phyloP scores from a whole-genome alignment of 2,113 vertebrate genomes.

The Aphyosemion australe region DNA sequence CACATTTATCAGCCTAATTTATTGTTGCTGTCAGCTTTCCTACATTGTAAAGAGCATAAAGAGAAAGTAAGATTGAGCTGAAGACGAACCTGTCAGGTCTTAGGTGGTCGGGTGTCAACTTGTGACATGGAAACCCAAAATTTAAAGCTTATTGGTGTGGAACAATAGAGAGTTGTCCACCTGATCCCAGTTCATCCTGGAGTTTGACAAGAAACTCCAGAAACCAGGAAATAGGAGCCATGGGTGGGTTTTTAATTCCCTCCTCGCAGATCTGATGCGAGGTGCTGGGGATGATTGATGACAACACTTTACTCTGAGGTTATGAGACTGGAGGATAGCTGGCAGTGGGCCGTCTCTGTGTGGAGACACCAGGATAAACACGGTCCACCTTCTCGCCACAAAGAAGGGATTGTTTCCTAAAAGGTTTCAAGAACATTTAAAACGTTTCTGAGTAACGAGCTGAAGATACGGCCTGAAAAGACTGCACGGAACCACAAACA shows the following conservation, averaged over 20 bases:
- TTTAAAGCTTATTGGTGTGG: slow-evolving; percentile 32
- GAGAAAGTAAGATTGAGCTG: neutral
- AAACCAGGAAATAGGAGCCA: slow-evolving; percentile 57
- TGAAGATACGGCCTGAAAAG: neutral
- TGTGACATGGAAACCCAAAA: slow-evolving; percentile 41
- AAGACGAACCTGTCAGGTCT: slow-evolving; percentile 11
- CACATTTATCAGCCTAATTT: slow-evolving; percentile 24
- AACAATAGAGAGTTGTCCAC: slow-evolving; percentile 56
- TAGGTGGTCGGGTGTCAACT: slow-evolving; percentile 25
- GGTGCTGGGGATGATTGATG: slow-evolving; percentile 69
- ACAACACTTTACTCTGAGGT: slow-evolving; percentile 53
- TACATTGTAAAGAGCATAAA: slow-evolving; percentile 13
- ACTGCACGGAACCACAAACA: slow-evolving; percentile 31
- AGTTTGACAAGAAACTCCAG: slow-evolving; percentile 26
- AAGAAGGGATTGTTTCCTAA: slow-evolving; percentile 14
- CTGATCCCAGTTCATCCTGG: slow-evolving; percentile 53
- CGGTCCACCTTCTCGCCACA: slow-evolving; percentile 19
- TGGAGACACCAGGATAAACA: slow-evolving; percentile 32
- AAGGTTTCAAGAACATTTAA: slow-evolving; percentile 20
- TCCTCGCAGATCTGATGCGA: slow-evolving; percentile 22
- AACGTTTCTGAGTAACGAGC: slow-evolving; percentile 14
- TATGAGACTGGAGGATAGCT: slow-evolving; percentile 38
- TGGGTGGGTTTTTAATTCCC: slow-evolving; percentile 57
- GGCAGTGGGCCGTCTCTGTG: slow-evolving; percentile 20
- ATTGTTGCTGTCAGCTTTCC: slow-evolving; percentile 15